Evolutionary conservation across 2,888 invertebrate genomes (phyloP).

Genomic region (Notodonta ziczac): DNA sequence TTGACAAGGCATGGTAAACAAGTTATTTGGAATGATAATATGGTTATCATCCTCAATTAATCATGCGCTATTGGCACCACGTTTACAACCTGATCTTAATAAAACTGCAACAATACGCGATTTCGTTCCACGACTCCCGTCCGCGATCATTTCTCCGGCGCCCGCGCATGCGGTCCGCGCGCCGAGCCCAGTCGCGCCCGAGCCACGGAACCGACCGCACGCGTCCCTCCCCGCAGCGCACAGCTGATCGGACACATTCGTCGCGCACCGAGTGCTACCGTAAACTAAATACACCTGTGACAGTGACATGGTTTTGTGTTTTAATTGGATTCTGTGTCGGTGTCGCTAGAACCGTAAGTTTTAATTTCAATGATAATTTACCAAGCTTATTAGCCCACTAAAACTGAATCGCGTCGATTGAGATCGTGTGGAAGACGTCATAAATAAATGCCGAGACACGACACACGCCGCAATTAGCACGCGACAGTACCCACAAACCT

Average conservation of each 20-base stretch:
- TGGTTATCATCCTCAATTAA: conserved; percentile 25
- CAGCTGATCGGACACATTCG: conserved; percentile 46
- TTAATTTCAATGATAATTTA: conserved; percentile 4
- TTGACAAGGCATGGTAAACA: neutral
- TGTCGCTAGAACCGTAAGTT: conserved; percentile 71
- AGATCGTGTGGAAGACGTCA: conserved; percentile 38
- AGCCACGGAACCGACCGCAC: conserved; percentile 47
- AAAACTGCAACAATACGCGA: conserved; percentile 57
- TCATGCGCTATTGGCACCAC: conserved; percentile 31
- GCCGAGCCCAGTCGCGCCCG: conserved; percentile 41
- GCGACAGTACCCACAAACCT: conserved; percentile 65
- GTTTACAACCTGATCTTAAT: conserved; percentile 49
- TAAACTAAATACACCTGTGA: conserved; percentile 66
- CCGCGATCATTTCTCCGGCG: conserved; percentile 57
- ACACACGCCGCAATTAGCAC: conserved; percentile 44
- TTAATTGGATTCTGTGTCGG: conserved; percentile 73
- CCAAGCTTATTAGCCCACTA: neutral
- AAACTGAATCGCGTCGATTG: conserved; percentile 20
- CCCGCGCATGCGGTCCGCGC: conserved; percentile 49
- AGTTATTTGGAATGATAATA: too few species aligned
- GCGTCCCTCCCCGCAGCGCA: conserved; percentile 33
- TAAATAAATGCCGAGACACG: conserved; percentile 37
- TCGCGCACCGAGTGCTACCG: conserved; percentile 53
- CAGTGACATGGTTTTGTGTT: conserved; percentile 82
- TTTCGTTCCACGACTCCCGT: conserved; percentile 51